Evolutionary conservation across 2,888 invertebrate species (phyloP).

Genomic region (Parnassius orleans): DNA sequence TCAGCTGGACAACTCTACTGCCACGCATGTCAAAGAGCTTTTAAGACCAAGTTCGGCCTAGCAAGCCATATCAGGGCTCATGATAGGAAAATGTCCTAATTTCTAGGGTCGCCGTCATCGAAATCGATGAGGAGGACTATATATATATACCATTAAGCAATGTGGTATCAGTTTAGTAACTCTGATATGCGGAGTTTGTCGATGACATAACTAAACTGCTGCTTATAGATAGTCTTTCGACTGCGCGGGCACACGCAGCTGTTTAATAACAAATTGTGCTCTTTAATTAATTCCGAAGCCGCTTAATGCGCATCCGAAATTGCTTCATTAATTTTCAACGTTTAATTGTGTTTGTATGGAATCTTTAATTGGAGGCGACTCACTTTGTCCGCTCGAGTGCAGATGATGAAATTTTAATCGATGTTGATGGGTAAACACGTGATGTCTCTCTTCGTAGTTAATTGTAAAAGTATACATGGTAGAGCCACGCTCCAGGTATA

Average conservation of each 20-base stretch:
- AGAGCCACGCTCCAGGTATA: too few species aligned
- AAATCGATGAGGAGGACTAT: too few species aligned
- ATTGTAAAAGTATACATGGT: too few species aligned
- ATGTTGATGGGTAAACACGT: slow-evolving; percentile 4
- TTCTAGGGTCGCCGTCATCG: too few species aligned
- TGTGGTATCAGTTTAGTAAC: too few species aligned
- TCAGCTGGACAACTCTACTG: too few species aligned
- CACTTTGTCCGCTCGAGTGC: slow-evolving; percentile 5
- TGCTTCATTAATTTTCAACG: slow-evolving; percentile 17
- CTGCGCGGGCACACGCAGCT: slow-evolving; percentile 1
- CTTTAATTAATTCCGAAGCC: slow-evolving; percentile 20
- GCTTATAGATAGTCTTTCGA: slow-evolving; percentile 1
- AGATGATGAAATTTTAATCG: slow-evolving; percentile 5
- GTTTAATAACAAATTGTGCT: slow-evolving; percentile 20
- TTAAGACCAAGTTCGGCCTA: too few species aligned
- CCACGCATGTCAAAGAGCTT: too few species aligned
- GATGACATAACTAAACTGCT: neutral
- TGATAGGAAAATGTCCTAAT: too few species aligned
- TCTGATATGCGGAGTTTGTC: too few species aligned
- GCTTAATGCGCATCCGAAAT: slow-evolving; percentile 10
- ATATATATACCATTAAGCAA: too few species aligned
- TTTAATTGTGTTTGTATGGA: slow-evolving; percentile 21
- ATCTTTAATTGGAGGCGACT: slow-evolving; percentile 19
- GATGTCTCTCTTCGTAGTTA: slow-evolving; percentile 1
- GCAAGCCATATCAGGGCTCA: too few species aligned